These are phyloP conservation scores for Pelecanoides urinatrix DNA, from an alignment of 2,113 vertebrate genomes.

Conservation along the genomic window DNA sequence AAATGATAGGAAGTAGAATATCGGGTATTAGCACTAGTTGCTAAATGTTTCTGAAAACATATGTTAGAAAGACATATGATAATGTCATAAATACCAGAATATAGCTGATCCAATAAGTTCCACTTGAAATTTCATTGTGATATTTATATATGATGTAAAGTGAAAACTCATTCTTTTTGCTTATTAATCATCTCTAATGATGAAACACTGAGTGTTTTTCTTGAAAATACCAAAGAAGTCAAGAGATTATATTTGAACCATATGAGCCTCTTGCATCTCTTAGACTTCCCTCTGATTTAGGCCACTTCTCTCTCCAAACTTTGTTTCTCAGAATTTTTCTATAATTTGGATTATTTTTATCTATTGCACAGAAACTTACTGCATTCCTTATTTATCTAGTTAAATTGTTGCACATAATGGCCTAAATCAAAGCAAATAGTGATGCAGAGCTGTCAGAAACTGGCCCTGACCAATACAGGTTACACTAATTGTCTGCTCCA, in stretches of 20 bases:
- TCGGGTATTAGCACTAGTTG: background rate
- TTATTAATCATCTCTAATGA: background rate
- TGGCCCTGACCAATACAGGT: background rate
- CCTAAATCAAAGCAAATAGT: background rate
- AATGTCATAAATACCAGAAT: background rate
- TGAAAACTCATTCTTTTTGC: background rate
- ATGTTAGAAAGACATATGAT: background rate
- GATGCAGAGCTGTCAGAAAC: background rate
- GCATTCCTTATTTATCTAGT: background rate
- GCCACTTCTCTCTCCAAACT: background rate
- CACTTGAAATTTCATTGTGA: background rate
- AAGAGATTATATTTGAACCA: background rate
- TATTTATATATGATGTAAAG: background rate
- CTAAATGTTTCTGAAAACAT: background rate
- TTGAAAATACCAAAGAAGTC: background rate
- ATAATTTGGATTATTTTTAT: background rate
- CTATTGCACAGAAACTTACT: background rate
- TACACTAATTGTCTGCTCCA: background rate
- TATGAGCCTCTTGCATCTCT: background rate
- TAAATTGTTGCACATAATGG: background rate
- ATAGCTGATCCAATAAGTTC: background rate
- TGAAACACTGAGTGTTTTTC: background rate
- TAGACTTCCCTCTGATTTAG: background rate
- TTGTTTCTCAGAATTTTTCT: background rate
- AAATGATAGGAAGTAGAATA: background rate